A percentile compares a stretch with the other conserved stretches of the same genome.
Evolutionary conservation across 2,888 invertebrate species (phyloP).

Genomic region (Ethmia dodecea): DNA sequence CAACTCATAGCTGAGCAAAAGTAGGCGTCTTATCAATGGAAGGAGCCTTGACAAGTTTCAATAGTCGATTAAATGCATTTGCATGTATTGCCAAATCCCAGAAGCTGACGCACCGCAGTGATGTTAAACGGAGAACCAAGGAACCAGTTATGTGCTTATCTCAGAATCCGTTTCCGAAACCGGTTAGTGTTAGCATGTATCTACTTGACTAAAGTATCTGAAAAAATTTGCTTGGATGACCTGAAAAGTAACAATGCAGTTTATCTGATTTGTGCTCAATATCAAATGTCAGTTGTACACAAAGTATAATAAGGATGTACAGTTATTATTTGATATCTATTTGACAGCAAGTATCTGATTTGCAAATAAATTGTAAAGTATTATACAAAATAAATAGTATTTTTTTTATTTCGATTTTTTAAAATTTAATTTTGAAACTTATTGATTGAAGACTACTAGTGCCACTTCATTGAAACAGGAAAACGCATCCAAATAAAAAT

Average conservation of each 20-base stretch:
- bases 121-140: slow-evolving; percentile 9
- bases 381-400: too few species aligned
- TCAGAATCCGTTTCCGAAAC: slow-evolving; percentile 39
- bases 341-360: too few species aligned
- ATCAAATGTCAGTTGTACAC: slow-evolving; percentile 15
- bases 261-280: slow-evolving; percentile 22
- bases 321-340: slow-evolving; percentile 1
- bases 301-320: too few species aligned
- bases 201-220: slow-evolving; percentile 19
- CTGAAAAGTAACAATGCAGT: slow-evolving; percentile 16
- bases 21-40: too few species aligned
- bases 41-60: not conserved
- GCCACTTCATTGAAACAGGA: too few species aligned
- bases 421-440: too few species aligned
- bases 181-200: slow-evolving; percentile 37
- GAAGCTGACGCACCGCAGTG: slow-evolving; percentile 31
- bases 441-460: too few species aligned
- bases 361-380: too few species aligned
- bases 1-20: too few species aligned
- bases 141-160: slow-evolving; percentile 49
- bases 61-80: slow-evolving; percentile 35
- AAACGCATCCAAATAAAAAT: too few species aligned
- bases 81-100: slow-evolving; percentile 44
- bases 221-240: slow-evolving; percentile 27
- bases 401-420: too few species aligned